Conservation (phyloP, 2,888 invertebrate species). For the Lithophane socia region DNA sequence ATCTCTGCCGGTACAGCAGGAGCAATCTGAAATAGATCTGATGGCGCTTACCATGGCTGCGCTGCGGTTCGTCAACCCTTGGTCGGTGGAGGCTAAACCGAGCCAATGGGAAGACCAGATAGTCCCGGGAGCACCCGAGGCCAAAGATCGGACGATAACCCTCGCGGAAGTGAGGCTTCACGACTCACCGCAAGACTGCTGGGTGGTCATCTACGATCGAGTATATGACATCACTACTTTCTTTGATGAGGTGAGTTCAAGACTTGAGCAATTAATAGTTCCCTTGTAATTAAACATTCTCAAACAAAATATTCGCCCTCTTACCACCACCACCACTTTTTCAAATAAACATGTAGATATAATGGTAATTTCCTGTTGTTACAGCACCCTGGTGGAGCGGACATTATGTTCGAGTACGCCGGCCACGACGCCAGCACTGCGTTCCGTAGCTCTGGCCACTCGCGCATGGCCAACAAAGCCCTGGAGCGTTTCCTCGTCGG, state of each 20-base stretch:
- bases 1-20: conserved; percentile 78
- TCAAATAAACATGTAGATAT: conserved; percentile 3
- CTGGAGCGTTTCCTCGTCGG: conserved; percentile 94
- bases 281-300: not conserved
- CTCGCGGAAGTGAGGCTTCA: conserved; percentile 94
- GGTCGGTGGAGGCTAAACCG: conserved; percentile 78
- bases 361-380: conserved; percentile 70
- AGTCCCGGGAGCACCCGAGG: conserved; percentile 79
- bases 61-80: conserved; percentile 85
- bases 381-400: conserved; percentile 96
- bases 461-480: conserved; percentile 91
- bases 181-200: conserved; percentile 93
- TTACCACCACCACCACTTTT: no score
- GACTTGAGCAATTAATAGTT: not conserved
- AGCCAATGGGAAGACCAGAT: conserved; percentile 74
- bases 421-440: conserved; percentile 96
- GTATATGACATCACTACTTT: conserved; percentile 96
- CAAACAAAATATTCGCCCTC: not conserved
- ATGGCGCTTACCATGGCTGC: conserved; percentile 88
- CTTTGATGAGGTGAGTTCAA: conserved; percentile 91
- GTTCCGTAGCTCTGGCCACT: conserved; percentile 95
- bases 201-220: conserved; percentile 96
- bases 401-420: conserved; percentile 95
- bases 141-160: conserved; percentile 89
- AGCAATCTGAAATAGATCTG: conserved; percentile 81